Evolutionary conservation across 2,888 invertebrate genomes (phyloP), one percentile per base, ranked within the genome.

Genomic region (Sthenelais limicola): DNA sequence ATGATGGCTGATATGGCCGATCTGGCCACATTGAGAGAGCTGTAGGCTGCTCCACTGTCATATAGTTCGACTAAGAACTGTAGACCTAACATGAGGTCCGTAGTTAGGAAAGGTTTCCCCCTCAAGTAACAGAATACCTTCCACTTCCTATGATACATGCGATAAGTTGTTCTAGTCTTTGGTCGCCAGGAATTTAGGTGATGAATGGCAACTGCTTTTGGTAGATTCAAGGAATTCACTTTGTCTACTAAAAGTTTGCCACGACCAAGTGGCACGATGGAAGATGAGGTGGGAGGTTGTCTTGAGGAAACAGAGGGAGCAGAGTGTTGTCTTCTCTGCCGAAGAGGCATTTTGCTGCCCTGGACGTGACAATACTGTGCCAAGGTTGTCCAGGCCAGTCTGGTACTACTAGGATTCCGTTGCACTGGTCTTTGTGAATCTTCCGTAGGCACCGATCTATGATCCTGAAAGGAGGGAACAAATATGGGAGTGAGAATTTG

Each of bases 391-490:
- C 71, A 2, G 71, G 67, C 74, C 74, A 74, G 12, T 38, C 7
- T 3, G 74, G 74, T n/a, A 33, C 66, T 12, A 74, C 47, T 4
- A 73, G n/a, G 18, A 73, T 72, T 35, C 28, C 54, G 1, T 49
- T 21, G 5, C 24, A 67, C 18, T 47, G 2, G 56, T 77, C 75
- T 24, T 43, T 21, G 24, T 35, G 18, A 2, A 79, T 9, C 48
- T 79, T 76, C 67, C 72, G 68, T 9, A 79, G n/a, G 0, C 72
- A 52, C 66, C 52, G 58, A n/a, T 35, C 49, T 1, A 77, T 33
- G 2, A 78, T 26, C 49, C 77, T 74, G 52, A 78, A 79, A 71
- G 77, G 76, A 49, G 76, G 74, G 52, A 77, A 78, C 3, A 72
- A 47, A 48, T 77, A 77, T 18, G 32, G 51, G 4, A 72, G 66